phyloP scores from a whole-genome alignment of 2,113 vertebrate species.

The Gymnobelideus leadbeateri region DNA sequence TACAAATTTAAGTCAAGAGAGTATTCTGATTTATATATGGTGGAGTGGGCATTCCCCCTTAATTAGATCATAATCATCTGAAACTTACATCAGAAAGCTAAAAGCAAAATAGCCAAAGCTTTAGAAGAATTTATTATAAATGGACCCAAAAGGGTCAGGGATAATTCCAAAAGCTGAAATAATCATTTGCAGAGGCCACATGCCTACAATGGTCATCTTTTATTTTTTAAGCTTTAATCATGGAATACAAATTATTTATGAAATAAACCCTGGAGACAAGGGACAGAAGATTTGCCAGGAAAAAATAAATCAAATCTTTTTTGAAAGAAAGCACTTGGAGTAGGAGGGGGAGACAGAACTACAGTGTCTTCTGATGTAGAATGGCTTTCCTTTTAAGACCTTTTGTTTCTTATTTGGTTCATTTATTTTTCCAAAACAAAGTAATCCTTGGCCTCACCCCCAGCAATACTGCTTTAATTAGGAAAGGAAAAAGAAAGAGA shows the following conservation, averaged over 20 bases:
- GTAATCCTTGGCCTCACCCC: conserved; percentile 75
- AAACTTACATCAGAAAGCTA: conserved; percentile 70
- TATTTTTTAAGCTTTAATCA: conserved; percentile 73
- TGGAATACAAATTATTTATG: conserved; percentile 77
- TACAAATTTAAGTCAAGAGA: conserved; percentile 62
- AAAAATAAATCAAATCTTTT: conserved; percentile 82
- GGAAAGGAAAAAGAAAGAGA: background rate
- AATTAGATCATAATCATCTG: conserved; percentile 63
- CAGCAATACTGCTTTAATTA: conserved; percentile 81
- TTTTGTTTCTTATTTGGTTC: conserved; percentile 82
- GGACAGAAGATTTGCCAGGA: conserved; percentile 79
- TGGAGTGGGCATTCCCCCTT: conserved; percentile 62
- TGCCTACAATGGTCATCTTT: conserved; percentile 56
- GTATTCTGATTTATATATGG: conserved; percentile 57
- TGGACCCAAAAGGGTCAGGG: conserved; percentile 69
- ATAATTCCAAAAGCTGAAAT: conserved; percentile 45
- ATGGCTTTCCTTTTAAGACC: conserved; percentile 75
- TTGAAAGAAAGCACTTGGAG: conserved; percentile 73
- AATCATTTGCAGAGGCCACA: conserved; percentile 64
- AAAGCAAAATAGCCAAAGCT: conserved; percentile 67
- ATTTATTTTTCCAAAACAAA: conserved; percentile 82
- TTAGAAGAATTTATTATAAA: background rate
- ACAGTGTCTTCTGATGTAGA: conserved; percentile 74
- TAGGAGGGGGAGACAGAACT: conserved; percentile 60
- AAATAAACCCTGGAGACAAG: conserved; percentile 77